Percentiles rank a stretch among this genome's conserved stretches.
phyloP scores from a whole-genome alignment of 2,888 invertebrate species.

The Chaetogeoica ovagalla region DNA sequence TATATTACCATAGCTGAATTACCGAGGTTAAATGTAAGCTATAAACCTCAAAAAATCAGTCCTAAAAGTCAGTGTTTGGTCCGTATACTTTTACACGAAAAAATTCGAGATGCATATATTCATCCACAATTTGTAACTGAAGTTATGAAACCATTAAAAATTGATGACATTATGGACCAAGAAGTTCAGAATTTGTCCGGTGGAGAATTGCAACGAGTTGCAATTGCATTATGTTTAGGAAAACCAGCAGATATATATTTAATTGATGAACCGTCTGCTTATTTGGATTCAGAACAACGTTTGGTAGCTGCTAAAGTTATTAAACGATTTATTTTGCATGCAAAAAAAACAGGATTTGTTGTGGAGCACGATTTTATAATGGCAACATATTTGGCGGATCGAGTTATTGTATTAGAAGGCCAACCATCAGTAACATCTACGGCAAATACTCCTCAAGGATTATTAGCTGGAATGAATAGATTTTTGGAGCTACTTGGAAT shows the following conservation, averaged over 20 bases:
- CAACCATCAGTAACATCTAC: constrained; percentile 83
- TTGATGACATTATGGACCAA: constrained; percentile 96
- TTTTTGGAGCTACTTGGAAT: constrained; percentile 94
- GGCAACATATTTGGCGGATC: constrained; percentile 98
- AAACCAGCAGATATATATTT: constrained; percentile 99
- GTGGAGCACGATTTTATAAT: constrained; percentile 99
- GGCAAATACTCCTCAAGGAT: constrained; percentile 88
- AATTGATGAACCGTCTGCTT: constrained; percentile 98
- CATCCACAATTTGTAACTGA: constrained; percentile 98
- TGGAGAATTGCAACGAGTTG: constrained; percentile 98
- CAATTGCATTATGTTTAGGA: constrained; percentile 92
- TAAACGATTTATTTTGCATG: constrained; percentile 96
- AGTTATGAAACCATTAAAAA: constrained; percentile 97
- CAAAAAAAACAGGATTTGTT: constrained; percentile 98
- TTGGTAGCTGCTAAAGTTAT: constrained; percentile 98
- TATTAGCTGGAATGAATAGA: constrained; percentile 97
- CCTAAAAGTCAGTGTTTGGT: constrained; percentile 92
- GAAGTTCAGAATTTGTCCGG: constrained; percentile 98
- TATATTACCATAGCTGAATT: constrained; percentile 65
- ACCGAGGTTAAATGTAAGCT: constrained; percentile 94
- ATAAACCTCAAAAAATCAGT: constrained; percentile 99
- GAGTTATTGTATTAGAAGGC: constrained; percentile 98
- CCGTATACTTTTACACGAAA: constrained; percentile 88
- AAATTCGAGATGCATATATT: constrained; percentile 94
- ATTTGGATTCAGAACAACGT: constrained; percentile 99